phyloP scores from a whole-genome alignment of 1,140 invertebrate species.

The Drosophila erecta region DNA sequence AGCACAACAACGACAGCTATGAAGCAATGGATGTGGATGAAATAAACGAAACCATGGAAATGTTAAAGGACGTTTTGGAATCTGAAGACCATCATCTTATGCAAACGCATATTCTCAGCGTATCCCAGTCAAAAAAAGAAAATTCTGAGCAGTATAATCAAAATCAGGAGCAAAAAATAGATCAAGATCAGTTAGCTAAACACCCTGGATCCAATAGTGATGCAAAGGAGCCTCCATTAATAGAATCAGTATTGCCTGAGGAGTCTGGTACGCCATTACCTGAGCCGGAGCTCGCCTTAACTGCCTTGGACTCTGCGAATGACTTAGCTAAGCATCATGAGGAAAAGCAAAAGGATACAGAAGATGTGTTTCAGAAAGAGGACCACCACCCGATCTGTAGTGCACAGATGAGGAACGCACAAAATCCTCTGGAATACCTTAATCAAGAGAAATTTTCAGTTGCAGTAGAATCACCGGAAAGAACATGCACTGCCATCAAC shows the following conservation, averaged over 20 bases:
- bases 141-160: neutral
- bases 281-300: neutral
- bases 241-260: neutral
- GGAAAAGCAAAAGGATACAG: neutral
- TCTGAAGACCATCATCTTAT: conserved; percentile 57
- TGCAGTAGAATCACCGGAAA: neutral
- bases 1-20: conserved; percentile 44
- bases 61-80: conserved; percentile 54
- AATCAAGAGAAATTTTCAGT: neutral
- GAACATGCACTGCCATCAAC: neutral
- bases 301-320: too few relatives aligned
- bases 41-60: conserved; percentile 68
- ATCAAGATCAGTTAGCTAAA: neutral
- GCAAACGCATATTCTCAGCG: conserved; percentile 46
- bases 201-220: neutral
- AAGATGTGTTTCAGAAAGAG: neutral
- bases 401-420: neutral
- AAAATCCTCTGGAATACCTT: too few relatives aligned
- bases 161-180: neutral
- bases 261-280: neutral
- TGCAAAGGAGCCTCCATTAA: neutral
- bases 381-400: neutral
- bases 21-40: conserved; percentile 82
- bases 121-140: neutral
- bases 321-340: too few relatives aligned